Evolutionary conservation across 2,797 vertebrate species (phyloP), one percentile per base, ranked within the genome.

Genomic region (Danio jaintianensis): DNA sequence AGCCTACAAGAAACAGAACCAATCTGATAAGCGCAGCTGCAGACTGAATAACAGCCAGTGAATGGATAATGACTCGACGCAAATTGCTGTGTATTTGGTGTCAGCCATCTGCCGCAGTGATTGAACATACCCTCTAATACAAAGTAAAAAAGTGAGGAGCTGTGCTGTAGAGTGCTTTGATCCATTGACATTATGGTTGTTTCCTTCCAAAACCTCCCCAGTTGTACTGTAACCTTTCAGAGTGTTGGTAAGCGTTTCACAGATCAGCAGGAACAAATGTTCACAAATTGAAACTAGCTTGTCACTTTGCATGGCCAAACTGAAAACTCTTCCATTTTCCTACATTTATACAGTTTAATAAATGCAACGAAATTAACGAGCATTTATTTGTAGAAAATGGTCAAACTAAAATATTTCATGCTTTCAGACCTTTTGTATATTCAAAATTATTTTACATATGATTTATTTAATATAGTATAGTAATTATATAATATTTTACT

Each of bases 11-110:
- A 18, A 50, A 74, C 15, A 6, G 50, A 64, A 29, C 18, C 20
- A 13, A 20, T 50, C 50, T 40, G 56, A 69, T 62, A 22, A 29
- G 50, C 38, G 15, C 78, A 80, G 78, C 78, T 80, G 69, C 59
- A 56, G 18, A 56, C 38, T 64, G 69, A 72, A 56, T 55, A 45
- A 63, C 55, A 55, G 78, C 11, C 47, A 55, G 20, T 45, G 18
- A 79, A 64, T 72, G 59, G 58, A 59, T 62, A 79, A 79, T 63
- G 58, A 64, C 48, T 79, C 7, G 45, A 8, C 29, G 12, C 29
- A 16, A 50, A 40, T 62, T 61, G 66, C n/a, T 5, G 8, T 45
- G 62, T 76, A 20, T 78, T 79, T 62, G 67, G 36, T 68, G 64
- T 68, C 53, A 10, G 75, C 18, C 64, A 69, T 69, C 43, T 48